Conservation (phyloP, 1,140 invertebrate species). For the Mactra quadrangularis region DNA sequence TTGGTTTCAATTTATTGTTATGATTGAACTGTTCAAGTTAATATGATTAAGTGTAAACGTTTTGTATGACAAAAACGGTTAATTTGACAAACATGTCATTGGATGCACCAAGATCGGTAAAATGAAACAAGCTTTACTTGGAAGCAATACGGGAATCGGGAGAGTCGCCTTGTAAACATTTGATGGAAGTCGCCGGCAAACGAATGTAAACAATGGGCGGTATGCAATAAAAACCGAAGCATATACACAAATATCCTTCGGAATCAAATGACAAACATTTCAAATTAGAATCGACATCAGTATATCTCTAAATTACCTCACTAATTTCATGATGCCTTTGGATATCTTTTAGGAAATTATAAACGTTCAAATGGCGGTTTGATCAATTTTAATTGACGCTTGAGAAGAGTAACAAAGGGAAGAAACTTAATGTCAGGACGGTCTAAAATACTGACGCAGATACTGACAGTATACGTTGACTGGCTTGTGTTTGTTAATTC, state of each 20-base stretch:
- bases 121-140: not conserved
- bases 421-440: too few species aligned
- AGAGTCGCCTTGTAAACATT: not conserved
- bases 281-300: not conserved
- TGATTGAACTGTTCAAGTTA: too few species aligned
- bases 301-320: not conserved
- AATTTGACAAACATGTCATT: not conserved
- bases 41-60: too few species aligned
- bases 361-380: too few species aligned
- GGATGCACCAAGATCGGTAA: not conserved
- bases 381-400: too few species aligned
- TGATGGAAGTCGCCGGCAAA: not conserved
- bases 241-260: too few species aligned
- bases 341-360: too few species aligned
- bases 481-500: too few species aligned
- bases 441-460: too few species aligned
- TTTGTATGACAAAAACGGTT: not conserved
- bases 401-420: too few species aligned
- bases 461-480: too few species aligned
- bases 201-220: not conserved
- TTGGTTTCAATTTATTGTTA: too few species aligned
- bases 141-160: not conserved
- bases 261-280: not conserved
- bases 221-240: not conserved
- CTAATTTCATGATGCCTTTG: constrained; percentile 32